Evolutionary conservation across 2,797 vertebrate genomes (phyloP).

Genomic region (Heliangelus exortis): DNA sequence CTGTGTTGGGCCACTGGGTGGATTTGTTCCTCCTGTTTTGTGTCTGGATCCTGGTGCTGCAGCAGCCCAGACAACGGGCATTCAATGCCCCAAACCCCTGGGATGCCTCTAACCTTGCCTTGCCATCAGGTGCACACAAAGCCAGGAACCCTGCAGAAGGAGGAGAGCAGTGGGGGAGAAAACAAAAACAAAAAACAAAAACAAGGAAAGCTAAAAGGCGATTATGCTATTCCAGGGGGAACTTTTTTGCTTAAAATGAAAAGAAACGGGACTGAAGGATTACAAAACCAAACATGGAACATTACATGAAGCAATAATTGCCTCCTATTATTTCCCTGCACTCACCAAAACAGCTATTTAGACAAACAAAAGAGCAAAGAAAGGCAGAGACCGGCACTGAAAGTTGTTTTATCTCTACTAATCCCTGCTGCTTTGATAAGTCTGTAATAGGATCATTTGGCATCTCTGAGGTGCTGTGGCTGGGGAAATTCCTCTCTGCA

Average conservation of each 20-base stretch:
- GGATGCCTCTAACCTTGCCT: slow-evolving; percentile 30
- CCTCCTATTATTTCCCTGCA: slow-evolving; percentile 80
- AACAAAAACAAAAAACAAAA: too few relatives aligned
- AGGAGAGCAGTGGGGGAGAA: background rate
- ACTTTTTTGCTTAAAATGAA: slow-evolving; percentile 77
- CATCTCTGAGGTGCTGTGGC: slow-evolving; percentile 44
- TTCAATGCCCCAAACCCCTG: background rate
- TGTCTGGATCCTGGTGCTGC: background rate
- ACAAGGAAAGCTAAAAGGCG: slow-evolving; percentile 63
- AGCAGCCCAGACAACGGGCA: background rate
- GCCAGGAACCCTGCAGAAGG: background rate
- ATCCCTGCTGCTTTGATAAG: slow-evolving; percentile 77
- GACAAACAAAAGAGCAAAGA: slow-evolving; percentile 76
- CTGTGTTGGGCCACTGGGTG: background rate
- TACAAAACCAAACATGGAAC: slow-evolving; percentile 81
- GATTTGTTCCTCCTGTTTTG: background rate
- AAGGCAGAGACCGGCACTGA: slow-evolving; percentile 68
- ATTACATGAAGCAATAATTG: slow-evolving; percentile 83
- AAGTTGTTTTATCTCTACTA: slow-evolving; percentile 72
- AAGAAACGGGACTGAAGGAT: slow-evolving; percentile 81
- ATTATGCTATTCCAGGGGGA: slow-evolving; percentile 82
- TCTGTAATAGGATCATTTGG: slow-evolving; percentile 73
- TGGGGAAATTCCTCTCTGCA: slow-evolving; percentile 16
- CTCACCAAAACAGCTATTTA: slow-evolving; percentile 82
- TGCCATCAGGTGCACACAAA: slow-evolving; percentile 65